These are phyloP conservation scores for Ramphastos sulfuratus DNA, from an alignment of 2,113 vertebrate species.

Conservation along the genomic window DNA sequence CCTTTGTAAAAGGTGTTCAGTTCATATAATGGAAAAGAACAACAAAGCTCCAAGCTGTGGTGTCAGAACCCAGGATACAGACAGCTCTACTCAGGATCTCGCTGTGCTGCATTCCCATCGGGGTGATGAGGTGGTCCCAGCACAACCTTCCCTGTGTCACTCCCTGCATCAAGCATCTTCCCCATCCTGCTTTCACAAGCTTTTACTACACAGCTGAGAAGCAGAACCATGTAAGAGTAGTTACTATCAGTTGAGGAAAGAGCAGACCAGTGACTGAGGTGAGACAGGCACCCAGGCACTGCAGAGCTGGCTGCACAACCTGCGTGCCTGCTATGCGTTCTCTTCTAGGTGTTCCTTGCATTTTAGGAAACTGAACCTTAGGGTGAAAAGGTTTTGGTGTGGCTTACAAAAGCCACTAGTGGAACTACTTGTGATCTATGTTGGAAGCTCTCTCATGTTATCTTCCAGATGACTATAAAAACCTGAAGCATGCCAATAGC, in stretches of 20 bases:
- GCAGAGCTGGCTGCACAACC: background rate
- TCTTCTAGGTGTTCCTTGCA: background rate
- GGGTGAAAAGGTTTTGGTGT: background rate
- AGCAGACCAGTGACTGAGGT: background rate
- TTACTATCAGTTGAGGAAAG: background rate
- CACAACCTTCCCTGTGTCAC: background rate
- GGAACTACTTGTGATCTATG: background rate
- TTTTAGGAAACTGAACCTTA: background rate
- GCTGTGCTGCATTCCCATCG: background rate
- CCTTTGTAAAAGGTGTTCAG: constrained; percentile 63
- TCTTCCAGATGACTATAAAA: background rate
- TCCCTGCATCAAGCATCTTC: background rate
- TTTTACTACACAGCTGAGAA: background rate
- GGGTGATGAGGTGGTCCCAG: background rate
- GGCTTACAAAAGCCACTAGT: background rate
- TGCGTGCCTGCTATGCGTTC: background rate
- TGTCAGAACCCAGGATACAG: constrained; percentile 18
- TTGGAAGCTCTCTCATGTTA: background rate
- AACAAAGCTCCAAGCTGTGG: constrained; percentile 47
- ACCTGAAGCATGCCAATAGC: background rate
- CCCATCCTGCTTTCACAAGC: background rate
- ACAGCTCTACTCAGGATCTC: constrained; percentile 20
- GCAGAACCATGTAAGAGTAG: background rate
- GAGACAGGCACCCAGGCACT: background rate
- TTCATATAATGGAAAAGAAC: constrained; percentile 54